Evolutionary conservation across 2,797 vertebrate genomes (phyloP), one percentile per base, ranked within the genome.

Genomic region (Antrozous pallidus): DNA sequence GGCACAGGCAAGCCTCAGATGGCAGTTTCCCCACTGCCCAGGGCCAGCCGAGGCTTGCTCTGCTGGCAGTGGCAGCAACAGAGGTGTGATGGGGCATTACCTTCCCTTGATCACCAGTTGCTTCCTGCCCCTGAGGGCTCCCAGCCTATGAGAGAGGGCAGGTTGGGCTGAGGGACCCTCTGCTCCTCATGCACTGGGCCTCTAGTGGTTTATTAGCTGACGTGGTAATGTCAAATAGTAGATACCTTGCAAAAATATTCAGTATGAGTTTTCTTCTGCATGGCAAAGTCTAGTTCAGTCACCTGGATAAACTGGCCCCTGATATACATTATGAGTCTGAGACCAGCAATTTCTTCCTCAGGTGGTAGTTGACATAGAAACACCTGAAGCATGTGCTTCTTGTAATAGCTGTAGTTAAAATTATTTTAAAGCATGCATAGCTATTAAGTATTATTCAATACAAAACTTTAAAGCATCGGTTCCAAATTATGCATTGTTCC

Each of bases 271-370:
- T 84, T 89, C 70, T 69, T 47, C 45, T 75, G 67, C 61, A 9
- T 81, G 28, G 61, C 4, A 92, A 80, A 51, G 69, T 88, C 91
- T 61, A 40, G 49, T 91, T 94, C 54, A 45, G 28, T 86, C 95
- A 92, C 85, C 90, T 96, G 90, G 88, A 93, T 71, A 94, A 96
- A 94, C 84, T 92, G 54, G 49, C 38, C 65, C 85, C 74, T 47
- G 65, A 45, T 12, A 83, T 3, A 40, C 45, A 20, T 78, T 36
- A 36, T 31, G 13, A 58, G 28, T 54, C 83, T 91, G 58, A 91
- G 65, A 80, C 91, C 73, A 95, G 88, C 90, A 75, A 77, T 95
- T 85, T 88, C n/a, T 88, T 95, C 67, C 31, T 73, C 92, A 90
- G 78, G n/a, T 61, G 81, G 73, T 70, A 36, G 42, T 83, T 81